These are phyloP conservation scores for Luidia sarsii DNA, from an alignment of 53 echinoderm and acorn worm genomes.

Conservation along the genomic window DNA sequence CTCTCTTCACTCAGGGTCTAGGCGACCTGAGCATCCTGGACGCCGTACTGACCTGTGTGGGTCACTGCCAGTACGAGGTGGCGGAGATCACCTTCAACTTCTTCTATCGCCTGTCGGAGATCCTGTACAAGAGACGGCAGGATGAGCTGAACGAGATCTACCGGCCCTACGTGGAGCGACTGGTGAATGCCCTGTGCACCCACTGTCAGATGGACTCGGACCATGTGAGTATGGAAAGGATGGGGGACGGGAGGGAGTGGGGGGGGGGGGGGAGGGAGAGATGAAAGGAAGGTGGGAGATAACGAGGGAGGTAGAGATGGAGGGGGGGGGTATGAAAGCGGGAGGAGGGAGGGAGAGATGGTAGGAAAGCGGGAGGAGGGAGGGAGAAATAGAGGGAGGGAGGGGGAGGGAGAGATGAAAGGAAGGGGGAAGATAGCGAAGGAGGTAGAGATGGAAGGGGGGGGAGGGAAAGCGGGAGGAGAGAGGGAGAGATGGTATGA, in stretches of 20 bases:
- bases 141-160: conserved; percentile 76
- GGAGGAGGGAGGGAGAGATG: no score
- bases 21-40: conserved; percentile 83
- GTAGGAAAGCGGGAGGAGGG: no score
- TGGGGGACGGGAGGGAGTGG: conserved; percentile 41
- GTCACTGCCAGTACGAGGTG: conserved; percentile 92
- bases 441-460: no score
- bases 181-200: conserved; percentile 75
- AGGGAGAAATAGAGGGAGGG: no score
- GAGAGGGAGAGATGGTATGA: no score
- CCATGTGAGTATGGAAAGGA: conserved; percentile 63
- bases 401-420: no score
- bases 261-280: no score
- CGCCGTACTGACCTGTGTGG: conserved; percentile 81
- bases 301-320: no score
- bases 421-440: no score
- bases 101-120: conserved; percentile 94
- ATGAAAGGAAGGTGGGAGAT: no score
- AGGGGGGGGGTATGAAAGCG: no score
- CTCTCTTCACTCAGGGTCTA: conserved; percentile 80
- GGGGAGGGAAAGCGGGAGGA: no score
- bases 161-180: conserved; percentile 86
- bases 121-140: conserved; percentile 80
- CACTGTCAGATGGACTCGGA: conserved; percentile 96
- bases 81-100: conserved; percentile 99